Conservation (phyloP, 2,113 vertebrate genomes). For the Tyto alba region DNA sequence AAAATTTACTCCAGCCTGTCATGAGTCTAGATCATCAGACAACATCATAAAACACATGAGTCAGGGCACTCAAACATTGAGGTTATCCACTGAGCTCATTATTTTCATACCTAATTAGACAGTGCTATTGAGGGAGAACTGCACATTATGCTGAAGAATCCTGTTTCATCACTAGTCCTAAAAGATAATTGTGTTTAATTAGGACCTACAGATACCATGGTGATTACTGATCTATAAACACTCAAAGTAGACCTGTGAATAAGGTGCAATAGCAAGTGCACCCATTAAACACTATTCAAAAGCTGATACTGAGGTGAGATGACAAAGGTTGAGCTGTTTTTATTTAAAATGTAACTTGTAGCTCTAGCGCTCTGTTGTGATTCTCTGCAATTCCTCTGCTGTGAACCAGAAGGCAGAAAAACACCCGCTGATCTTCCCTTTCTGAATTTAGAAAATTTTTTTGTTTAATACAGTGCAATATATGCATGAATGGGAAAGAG, state of each 20-base stretch:
- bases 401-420: neutral
- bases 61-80: slow-evolving; percentile 20
- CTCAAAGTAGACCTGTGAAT: neutral
- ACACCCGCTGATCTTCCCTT: neutral
- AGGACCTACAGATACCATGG: neutral
- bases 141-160: neutral
- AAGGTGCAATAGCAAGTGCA: neutral
- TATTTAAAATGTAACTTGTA: neutral
- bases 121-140: slow-evolving; percentile 24
- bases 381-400: neutral
- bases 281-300: neutral
- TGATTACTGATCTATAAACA: slow-evolving; percentile 5
- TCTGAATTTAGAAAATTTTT: neutral
- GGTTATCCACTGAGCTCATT: slow-evolving; percentile 17
- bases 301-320: neutral
- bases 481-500: neutral
- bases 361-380: neutral
- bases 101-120: slow-evolving; percentile 31
- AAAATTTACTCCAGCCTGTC: neutral
- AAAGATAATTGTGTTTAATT: slow-evolving; percentile 23
- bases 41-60: slow-evolving; percentile 28
- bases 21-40: neutral
- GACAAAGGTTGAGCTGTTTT: neutral
- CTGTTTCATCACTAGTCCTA: slow-evolving; percentile 1
- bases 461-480: neutral